Evolutionary conservation across 2,888 invertebrate genomes (phyloP), one percentile per base, ranked within the genome.

Genomic region (Lithophane leautieri): DNA sequence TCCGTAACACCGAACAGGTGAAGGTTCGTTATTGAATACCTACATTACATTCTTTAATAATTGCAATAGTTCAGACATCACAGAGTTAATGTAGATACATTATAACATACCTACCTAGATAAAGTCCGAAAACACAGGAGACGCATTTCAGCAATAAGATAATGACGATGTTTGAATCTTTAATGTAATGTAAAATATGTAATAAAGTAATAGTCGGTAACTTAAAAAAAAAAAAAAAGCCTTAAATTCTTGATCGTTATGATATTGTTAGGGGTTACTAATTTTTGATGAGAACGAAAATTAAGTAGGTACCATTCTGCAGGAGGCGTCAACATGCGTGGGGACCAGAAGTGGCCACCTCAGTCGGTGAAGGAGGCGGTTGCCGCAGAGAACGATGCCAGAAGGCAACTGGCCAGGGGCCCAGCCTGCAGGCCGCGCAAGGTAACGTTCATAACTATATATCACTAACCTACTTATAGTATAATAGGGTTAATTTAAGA

Each of bases 291-390:
- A 58, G 4, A 22, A 14, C 11, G 8, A 44, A 65, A 78, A 80
- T 28, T 44, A 60, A 47, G 47, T 56, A 76, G 61, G 44, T 80
- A 58, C 70, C 70, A 70, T 83, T 77, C 44, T 56, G 28, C 86
- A 98, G 98, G 98, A 96, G 98, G 98, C 93, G 97, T 97, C 95
- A 98, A 98, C 94, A 98, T 98, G 97, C 97, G 98, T 90, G 98
- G 98, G 88, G 98, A 98, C 94, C 97, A 98, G 93, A 98, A 98
- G 94, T 98, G 98, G 98, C 98, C 98, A 90, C 98, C 98, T 87
- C 97, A 97, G 92, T 96, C 97, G 87, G 98, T 98, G 90, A 98
- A 97, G 94, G 97, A 97, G 87, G 98, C 98, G 81, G 97, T 98
- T 76, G 98, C 97, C 71, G 97, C 97, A 56, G 98, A 98, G 92